phyloP scores from a whole-genome alignment of 1,140 invertebrate genomes.

The Cherax destructor region DNA sequence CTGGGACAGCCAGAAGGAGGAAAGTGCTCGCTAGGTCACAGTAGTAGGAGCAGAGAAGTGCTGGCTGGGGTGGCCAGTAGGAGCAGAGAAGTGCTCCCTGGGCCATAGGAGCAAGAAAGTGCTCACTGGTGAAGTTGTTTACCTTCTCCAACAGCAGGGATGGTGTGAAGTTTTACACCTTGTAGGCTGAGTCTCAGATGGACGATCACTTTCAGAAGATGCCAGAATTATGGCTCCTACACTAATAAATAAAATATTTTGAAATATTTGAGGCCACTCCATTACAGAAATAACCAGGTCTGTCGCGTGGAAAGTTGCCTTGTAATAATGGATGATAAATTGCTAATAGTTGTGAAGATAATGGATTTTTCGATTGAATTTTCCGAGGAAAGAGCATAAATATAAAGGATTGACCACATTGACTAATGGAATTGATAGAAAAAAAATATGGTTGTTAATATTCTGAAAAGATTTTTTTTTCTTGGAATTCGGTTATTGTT shows the following conservation, averaged over 20 bases:
- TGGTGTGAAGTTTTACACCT: background rate
- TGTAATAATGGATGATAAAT: background rate
- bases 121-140: background rate
- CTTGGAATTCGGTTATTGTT: no score
- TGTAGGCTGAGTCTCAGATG: background rate
- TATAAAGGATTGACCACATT: no score
- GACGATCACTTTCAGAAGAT: background rate
- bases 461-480: no score
- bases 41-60: background rate
- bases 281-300: conserved; percentile 19
- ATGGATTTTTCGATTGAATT: background rate
- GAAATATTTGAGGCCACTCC: conserved; percentile 1
- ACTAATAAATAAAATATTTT: conserved; percentile 13
- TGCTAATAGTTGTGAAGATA: background rate
- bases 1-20: background rate
- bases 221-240: background rate
- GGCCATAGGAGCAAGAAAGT: background rate
- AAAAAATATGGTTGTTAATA: no score
- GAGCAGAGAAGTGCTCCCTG: background rate
- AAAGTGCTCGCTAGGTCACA: background rate
- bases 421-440: no score
- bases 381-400: background rate
- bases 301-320: background rate
- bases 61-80: background rate
- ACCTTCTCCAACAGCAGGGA: background rate